A percentile compares a stretch with the other conserved stretches of the same genome.
These are phyloP conservation scores for Melanotaenia parkinsoni DNA, from an alignment of 2,797 vertebrate genomes.

Conservation along the genomic window DNA sequence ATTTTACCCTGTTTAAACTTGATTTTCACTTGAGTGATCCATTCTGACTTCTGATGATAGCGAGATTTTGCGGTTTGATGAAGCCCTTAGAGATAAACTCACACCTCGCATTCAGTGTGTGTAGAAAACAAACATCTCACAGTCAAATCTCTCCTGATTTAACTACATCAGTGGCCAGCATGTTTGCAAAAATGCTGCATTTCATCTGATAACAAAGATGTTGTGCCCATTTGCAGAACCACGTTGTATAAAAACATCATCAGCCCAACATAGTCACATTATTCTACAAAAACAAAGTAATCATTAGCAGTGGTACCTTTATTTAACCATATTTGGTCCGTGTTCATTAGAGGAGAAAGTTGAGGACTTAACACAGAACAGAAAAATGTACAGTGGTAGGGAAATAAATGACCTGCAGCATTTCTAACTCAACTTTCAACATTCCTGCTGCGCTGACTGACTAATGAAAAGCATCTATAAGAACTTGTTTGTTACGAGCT, in stretches of 20 bases:
- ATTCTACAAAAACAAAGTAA: not conserved
- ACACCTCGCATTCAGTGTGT: not conserved
- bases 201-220: not conserved
- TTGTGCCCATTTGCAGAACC: not conserved
- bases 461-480: slow-evolving; percentile 19
- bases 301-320: not conserved
- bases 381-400: not conserved
- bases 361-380: slow-evolving; percentile 4
- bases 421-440: not conserved
- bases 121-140: slow-evolving; percentile 2
- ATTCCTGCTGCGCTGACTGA: not conserved
- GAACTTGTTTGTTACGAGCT: slow-evolving; percentile 20
- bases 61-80: slow-evolving; percentile 19
- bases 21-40: slow-evolving; percentile 15
- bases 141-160: slow-evolving; percentile 16
- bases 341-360: slow-evolving; percentile 23
- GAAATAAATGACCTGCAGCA: slow-evolving; percentile 26
- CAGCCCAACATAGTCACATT: not conserved
- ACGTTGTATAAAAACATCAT: not conserved
- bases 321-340: not conserved
- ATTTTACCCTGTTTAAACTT: not conserved
- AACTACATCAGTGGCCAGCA: not conserved
- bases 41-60: not conserved
- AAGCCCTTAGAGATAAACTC: slow-evolving; percentile 7
- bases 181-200: not conserved